Base-by-base conservation (phyloP, 2,797 vertebrate species). In the Alosa sapidissima region DNA sequence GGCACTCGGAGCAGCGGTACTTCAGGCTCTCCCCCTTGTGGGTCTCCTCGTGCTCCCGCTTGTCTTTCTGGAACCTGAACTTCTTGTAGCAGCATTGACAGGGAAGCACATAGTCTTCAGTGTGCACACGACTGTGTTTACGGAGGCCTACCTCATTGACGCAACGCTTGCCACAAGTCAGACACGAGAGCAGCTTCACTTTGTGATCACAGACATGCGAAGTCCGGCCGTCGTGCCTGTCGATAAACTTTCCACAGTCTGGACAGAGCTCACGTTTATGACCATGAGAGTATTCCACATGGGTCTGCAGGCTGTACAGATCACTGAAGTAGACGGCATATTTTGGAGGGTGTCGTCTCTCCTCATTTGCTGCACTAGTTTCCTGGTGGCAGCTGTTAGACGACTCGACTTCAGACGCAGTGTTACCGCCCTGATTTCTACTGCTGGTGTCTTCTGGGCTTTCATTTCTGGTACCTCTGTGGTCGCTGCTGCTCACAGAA, bases 1-100 rank as follows among this genome's bases (percentile, higher is more conserved):
- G 87, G 3, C 87, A 88, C 47, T 88, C 83, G 0, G 85, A 72
- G 49, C 87, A 88, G 68, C 36, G 5, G 83, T 72, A 88, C 11
- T 82, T 81, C 65, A 82, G 85, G 3, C 8, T 19, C 5, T 88
- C 87, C 16, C 82, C 83, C 8, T 36, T 49, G 55, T 88, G 87
- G 55, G 33, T 62, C 49, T 45, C 36, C 81, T 86, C 81, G 10
- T 88, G 87, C 41, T 28, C 51, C n/a, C 82, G 78, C 11, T 87
- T 87, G 13, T 78, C 36, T 19, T 45, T 16, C 5, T 6, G 6
- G 4, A 0, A 21, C 19, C 19, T 78, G 72, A 47, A 78, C 2
- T 3, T 21, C 41, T 78, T 45, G 72, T 45, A 78, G 72, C 72
- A 78, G 41, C 19, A 78, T 14, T 21, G 36, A 36, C 72, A 78